A percentile compares a stretch with the other conserved stretches of the same genome.
phyloP scores from a whole-genome alignment of 2,888 invertebrate species.

The Marronus borbonicus region DNA sequence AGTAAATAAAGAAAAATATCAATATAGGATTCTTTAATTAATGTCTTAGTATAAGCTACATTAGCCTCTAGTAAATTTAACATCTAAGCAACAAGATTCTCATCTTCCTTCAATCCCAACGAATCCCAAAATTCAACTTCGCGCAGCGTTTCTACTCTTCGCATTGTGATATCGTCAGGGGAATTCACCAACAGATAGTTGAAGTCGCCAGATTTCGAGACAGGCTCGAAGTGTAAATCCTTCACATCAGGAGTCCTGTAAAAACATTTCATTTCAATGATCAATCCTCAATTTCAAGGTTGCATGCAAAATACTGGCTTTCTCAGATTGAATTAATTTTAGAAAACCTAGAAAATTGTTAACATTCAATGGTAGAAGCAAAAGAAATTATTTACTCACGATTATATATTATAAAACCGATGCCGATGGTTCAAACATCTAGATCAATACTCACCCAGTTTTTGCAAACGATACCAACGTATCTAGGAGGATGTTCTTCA shows the following conservation, averaged over 20 bases:
- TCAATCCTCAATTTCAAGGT: not conserved
- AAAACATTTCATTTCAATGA: not conserved
- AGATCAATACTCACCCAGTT: not conserved
- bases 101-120: conserved; percentile 13
- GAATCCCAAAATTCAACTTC: conserved; percentile 11
- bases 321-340: too few species aligned
- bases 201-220: not conserved
- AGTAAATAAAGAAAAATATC: not conserved
- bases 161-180: conserved; percentile 17
- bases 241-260: conserved; percentile 7
- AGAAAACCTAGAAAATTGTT: too few species aligned
- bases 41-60: not conserved
- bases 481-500: not conserved
- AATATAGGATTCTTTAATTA: not conserved
- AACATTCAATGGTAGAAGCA: too few species aligned
- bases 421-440: too few species aligned
- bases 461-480: not conserved
- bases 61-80: not conserved
- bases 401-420: too few species aligned
- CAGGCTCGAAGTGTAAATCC: not conserved
- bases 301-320: too few species aligned
- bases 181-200: not conserved
- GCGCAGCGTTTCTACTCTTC: conserved; percentile 1
- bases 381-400: too few species aligned
- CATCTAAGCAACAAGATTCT: not conserved